phyloP scores from a whole-genome alignment of 2,888 invertebrate genomes.

The Ischnura elegans region DNA sequence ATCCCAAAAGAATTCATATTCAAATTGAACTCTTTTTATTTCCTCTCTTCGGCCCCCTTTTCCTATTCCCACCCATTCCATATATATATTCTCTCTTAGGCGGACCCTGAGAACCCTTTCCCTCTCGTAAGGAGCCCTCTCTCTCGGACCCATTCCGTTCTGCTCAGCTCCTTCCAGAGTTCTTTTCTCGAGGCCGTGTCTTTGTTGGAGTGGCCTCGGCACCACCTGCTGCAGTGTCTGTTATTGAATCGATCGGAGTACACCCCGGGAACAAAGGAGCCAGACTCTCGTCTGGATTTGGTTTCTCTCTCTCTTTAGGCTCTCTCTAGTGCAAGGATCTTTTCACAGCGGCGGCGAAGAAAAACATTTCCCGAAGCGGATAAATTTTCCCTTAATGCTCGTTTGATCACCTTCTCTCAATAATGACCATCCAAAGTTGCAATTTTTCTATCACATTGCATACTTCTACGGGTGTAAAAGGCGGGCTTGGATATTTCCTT shows the following conservation, averaged over 20 bases:
- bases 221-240: not conserved
- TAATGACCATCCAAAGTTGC: no score
- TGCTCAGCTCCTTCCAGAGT: not conserved
- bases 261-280: not conserved
- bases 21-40: not conserved
- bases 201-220: not conserved
- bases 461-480: no score
- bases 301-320: not conserved
- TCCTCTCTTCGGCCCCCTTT: not conserved
- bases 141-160: not conserved
- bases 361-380: no score
- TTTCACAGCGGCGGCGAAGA: no score
- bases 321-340: no score
- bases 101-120: not conserved
- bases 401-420: no score
- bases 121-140: not conserved
- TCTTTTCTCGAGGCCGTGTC: not conserved
- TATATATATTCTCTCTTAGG: not conserved
- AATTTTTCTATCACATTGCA: no score
- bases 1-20: constrained; percentile 26
- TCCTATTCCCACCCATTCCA: not conserved
- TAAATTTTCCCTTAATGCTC: no score
- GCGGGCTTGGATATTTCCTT: no score
- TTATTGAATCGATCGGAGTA: not conserved
- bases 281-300: not conserved